Evolutionary conservation across 2,797 vertebrate species (phyloP).

Genomic region (Alectoris magna): DNA sequence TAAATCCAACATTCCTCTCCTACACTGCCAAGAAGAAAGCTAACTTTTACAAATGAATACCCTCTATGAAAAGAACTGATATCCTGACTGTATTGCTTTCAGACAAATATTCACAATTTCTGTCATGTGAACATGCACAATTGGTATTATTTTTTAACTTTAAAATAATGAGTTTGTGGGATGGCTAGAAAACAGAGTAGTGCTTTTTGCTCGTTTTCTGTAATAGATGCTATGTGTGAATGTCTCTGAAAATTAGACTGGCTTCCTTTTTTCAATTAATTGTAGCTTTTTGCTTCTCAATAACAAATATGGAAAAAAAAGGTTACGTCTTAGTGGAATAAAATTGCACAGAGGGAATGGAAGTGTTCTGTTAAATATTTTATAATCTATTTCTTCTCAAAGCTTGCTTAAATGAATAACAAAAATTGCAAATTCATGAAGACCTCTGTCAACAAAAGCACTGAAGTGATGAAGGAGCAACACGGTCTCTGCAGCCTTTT

Average conservation of each 20-base stretch:
- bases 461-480: not conserved
- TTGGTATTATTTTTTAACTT: slow-evolving; percentile 51
- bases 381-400: not conserved
- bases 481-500: not conserved
- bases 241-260: not conserved
- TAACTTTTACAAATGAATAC: slow-evolving; percentile 85
- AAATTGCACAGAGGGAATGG: not conserved
- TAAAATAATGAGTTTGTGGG: slow-evolving; percentile 30
- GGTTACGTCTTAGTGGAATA: not conserved
- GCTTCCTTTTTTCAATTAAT: slow-evolving; percentile 26
- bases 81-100: slow-evolving; percentile 64
- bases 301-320: not conserved
- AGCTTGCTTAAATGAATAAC: not conserved
- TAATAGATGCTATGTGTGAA: not conserved
- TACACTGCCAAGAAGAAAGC: slow-evolving; percentile 78
- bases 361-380: not conserved
- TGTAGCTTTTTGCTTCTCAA: not conserved
- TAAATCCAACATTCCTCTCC: slow-evolving; percentile 86
- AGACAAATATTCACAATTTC: slow-evolving; percentile 48
- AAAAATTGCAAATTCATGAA: not conserved
- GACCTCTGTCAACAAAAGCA: not conserved
- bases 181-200: not conserved
- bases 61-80: slow-evolving; percentile 66
- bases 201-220: not conserved
- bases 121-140: not conserved